Percentiles rank a stretch among this genome's conserved stretches.
Evolutionary conservation across 2,797 vertebrate genomes (phyloP).

Genomic region (Onychomys arenicola): DNA sequence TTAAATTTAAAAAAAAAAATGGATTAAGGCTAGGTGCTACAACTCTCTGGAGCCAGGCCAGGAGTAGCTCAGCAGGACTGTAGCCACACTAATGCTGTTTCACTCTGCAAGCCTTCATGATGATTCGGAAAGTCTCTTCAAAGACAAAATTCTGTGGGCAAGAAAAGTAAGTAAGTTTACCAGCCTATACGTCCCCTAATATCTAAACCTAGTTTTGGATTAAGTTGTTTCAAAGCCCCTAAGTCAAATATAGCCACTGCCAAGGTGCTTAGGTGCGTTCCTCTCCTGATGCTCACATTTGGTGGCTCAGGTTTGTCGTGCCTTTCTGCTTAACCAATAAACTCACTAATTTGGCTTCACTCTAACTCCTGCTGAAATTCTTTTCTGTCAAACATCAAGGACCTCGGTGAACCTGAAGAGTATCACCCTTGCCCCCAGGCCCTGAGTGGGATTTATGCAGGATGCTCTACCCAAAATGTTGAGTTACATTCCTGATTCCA

Average conservation of each 20-base stretch:
- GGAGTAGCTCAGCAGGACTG: no score
- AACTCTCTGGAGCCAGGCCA: no score
- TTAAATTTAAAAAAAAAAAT: no score
- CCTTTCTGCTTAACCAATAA: not conserved
- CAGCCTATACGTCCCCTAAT: not conserved
- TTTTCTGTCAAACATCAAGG: not conserved
- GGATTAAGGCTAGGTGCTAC: no score
- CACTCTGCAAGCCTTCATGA: not conserved
- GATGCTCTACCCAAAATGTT: not conserved
- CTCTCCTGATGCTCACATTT: not conserved
- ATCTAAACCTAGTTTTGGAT: not conserved
- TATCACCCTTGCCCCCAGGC: not conserved
- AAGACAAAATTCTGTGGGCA: not conserved
- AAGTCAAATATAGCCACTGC: not conserved
- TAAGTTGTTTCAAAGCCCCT: not conserved
- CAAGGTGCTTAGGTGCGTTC: not conserved
- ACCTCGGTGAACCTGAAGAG: not conserved
- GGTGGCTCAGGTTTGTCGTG: not conserved
- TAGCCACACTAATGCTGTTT: no score
- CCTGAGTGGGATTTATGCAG: not conserved
- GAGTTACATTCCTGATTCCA: not conserved
- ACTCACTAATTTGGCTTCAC: not conserved
- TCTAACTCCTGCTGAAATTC: not conserved
- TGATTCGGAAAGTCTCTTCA: not conserved
- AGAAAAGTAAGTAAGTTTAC: not conserved